Percentiles rank a stretch among this genome's conserved stretches.
Evolutionary conservation across 1,140 invertebrate species (phyloP).

Genomic region (Drosophila punjabiensis): DNA sequence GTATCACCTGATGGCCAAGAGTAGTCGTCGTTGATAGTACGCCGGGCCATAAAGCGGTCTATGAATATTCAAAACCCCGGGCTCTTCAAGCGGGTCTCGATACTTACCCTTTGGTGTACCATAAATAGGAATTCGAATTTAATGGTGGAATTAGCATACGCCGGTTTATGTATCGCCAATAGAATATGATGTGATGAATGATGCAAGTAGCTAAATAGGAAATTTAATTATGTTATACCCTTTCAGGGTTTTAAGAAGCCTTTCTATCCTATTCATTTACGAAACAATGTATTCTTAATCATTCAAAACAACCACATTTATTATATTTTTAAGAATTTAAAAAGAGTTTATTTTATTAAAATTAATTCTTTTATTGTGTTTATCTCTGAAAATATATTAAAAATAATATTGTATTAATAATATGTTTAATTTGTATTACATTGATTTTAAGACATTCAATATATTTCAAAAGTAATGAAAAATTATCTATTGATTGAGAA

Average conservation of each 20-base stretch:
- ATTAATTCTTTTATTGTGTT: no score
- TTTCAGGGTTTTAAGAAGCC: neutral
- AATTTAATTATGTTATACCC: neutral
- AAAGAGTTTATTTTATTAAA: no score
- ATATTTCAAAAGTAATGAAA: no score
- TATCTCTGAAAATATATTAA: no score
- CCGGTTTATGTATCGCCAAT: conserved; percentile 11
- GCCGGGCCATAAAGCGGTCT: conserved; percentile 11
- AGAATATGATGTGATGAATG: neutral
- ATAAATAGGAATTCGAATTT: neutral
- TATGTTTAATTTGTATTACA: no score
- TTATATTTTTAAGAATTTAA: no score
- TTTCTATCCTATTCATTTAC: no score
- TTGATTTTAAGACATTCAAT: no score
- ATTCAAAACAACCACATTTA: no score
- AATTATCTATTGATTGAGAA: no score
- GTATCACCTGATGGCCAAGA: conserved; percentile 24
- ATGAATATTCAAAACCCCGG: conserved; percentile 34
- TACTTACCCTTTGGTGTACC: conserved; percentile 13
- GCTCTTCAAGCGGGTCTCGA: conserved; percentile 1
- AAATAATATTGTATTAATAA: no score
- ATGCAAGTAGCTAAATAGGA: neutral
- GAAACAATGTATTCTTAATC: no score
- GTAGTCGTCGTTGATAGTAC: conserved; percentile 7
- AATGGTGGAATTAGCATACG: conserved; percentile 25